These are phyloP conservation scores for Alitta virens DNA, from an alignment of 2,888 invertebrate species.

Conservation along the genomic window DNA sequence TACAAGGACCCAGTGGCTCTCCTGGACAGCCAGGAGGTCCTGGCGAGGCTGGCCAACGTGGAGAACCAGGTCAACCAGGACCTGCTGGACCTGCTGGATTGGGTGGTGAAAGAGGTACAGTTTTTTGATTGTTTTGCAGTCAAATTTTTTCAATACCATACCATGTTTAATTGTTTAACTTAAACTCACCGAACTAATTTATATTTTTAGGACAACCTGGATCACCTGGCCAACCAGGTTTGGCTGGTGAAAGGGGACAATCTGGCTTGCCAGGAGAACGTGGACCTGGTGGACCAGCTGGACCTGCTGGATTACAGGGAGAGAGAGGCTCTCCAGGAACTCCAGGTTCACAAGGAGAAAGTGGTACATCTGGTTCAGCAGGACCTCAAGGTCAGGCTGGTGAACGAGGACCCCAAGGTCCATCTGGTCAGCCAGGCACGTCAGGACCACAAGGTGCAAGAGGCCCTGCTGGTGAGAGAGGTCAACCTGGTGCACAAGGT, in stretches of 20 bases:
- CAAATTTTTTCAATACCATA: too few relatives aligned
- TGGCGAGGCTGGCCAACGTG: conserved; percentile 16
- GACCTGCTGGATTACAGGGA: conserved; percentile 1
- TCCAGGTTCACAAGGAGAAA: conserved; percentile 19
- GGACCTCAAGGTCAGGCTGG: conserved; percentile 20
- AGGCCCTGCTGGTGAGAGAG: neutral
- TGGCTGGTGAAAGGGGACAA: conserved; percentile 5
- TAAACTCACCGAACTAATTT: neutral
- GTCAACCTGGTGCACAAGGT: conserved; percentile 13
- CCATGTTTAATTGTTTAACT: too few relatives aligned
- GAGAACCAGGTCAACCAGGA: conserved; percentile 17
- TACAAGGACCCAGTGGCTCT: conserved; percentile 21
- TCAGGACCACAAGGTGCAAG: conserved; percentile 9
- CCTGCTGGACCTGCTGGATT: conserved; percentile 6
- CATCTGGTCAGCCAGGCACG: conserved; percentile 16
- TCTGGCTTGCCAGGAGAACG: conserved; percentile 10
- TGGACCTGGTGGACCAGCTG: conserved; percentile 8
- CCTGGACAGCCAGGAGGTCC: conserved; percentile 19
- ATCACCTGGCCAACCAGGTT: conserved; percentile 10
- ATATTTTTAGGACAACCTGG: conserved; percentile 19
- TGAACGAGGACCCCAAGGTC: conserved; percentile 13
- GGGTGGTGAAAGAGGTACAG: conserved; percentile 5
- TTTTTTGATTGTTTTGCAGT: too few relatives aligned
- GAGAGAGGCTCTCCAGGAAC: conserved; percentile 11
- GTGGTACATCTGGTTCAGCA: conserved; percentile 20